phyloP scores from a whole-genome alignment of 1,140 invertebrate genomes.

The Pygmarrhopalites habei region DNA sequence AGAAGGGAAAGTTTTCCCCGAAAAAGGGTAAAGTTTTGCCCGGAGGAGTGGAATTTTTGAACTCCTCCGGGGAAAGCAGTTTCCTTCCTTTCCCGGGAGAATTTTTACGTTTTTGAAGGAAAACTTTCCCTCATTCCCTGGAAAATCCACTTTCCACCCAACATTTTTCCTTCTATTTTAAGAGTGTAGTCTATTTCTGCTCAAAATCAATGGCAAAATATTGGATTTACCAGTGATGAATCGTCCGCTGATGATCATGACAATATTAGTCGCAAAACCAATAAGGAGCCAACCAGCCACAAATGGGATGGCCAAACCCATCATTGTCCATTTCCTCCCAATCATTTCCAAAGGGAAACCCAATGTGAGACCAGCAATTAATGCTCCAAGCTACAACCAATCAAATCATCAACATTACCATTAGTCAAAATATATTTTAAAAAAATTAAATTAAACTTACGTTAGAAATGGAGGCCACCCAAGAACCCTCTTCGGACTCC shows the following conservation, averaged over 20 bases:
- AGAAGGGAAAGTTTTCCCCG: too few relatives aligned
- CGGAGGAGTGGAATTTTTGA: too few relatives aligned
- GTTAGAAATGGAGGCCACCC: slow-evolving; percentile 23
- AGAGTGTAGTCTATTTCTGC: too few relatives aligned
- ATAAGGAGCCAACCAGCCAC: slow-evolving; percentile 33
- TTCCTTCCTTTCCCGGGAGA: too few relatives aligned
- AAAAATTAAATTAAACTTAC: slow-evolving; percentile 16
- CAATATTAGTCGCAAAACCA: slow-evolving; percentile 23
- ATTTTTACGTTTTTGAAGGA: too few relatives aligned
- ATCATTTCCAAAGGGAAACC: slow-evolving; percentile 18
- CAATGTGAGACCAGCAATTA: slow-evolving; percentile 14
- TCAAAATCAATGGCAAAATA: too few relatives aligned
- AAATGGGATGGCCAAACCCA: slow-evolving; percentile 28
- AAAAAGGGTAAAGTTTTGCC: too few relatives aligned
- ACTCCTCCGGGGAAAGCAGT: too few relatives aligned
- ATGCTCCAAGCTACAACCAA: slow-evolving; percentile 18
- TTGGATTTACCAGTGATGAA: slow-evolving; percentile 35
- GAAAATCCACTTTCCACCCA: too few relatives aligned
- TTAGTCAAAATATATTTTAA: neutral
- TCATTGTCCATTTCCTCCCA: slow-evolving; percentile 26
- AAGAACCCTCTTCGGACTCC: slow-evolving; percentile 13
- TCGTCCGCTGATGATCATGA: slow-evolving; percentile 25
- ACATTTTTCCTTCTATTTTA: too few relatives aligned
- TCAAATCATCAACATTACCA: neutral
- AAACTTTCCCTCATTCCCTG: too few relatives aligned